Base-by-base conservation (phyloP, 1,140 invertebrate species). In the Hetaerina americana region DNA sequence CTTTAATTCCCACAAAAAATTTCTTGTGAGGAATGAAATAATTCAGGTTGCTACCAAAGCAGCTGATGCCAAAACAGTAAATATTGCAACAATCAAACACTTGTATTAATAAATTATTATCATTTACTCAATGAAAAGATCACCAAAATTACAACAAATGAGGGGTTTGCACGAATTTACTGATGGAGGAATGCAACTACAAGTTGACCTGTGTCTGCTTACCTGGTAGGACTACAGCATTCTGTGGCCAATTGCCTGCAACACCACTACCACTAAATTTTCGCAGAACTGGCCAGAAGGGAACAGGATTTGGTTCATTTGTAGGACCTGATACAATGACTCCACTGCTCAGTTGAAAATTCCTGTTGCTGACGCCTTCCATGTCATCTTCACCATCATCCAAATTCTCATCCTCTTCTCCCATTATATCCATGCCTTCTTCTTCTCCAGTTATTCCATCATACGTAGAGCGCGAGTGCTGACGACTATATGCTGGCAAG, bases 221-320 rank as follows among this genome's bases (percentile, higher is more conserved):
- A 88, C 90, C 90, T 73, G 96, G 96, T 31, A 98, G 81, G 68
- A 98, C 83, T 12, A 98, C 80, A 2, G 93, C 88, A 75, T 89
- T 89, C 77, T 91, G 89, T 1, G 96, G 93, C 95, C 96, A 98
- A 70, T 93, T 92, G 66, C 84, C 84, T 57, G 84, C 82, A 24
- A 91, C 83, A 77, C 84, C 84, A 57, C 84, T 82, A 25, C 92
- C 83, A 77, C 84, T 86, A 73, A 91, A 89, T 77, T 89, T 88
- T 72, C 87, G 87, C 72, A 92, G 80, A 6, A 92, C 88, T 15
- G 91, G 89, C 85, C 89, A 89, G 77, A 90, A 88, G 0, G 82
- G 82, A 49, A 79, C 75, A 8, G 80, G 78, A n/a, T 76, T 57
- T 12, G 40, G 40, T 1, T 57, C 49, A 57, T 31, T 57, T 5